Conservation (phyloP, 2,797 vertebrate genomes). For the Sorex maritimensis region DNA sequence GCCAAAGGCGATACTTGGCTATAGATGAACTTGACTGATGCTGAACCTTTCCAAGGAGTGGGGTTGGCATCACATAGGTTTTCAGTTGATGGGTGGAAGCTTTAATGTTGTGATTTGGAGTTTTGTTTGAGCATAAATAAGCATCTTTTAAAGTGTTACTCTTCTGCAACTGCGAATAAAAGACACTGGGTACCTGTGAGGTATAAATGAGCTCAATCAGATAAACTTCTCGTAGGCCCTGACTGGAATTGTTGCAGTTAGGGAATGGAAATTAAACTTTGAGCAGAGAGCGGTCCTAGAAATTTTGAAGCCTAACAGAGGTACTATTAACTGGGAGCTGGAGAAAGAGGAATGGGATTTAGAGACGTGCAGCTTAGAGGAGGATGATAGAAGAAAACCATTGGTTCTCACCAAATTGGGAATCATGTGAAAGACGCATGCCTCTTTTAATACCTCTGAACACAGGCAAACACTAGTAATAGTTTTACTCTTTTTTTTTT, state of each 20-base stretch:
- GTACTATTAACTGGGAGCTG: neutral
- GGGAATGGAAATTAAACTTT: conserved; percentile 1
- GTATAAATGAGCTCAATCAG: neutral
- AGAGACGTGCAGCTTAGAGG: neutral
- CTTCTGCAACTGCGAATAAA: neutral
- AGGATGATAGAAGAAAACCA: neutral
- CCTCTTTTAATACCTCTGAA: neutral
- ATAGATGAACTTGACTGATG: neutral
- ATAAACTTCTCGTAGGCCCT: neutral
- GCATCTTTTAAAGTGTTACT: neutral
- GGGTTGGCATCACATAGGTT: neutral
- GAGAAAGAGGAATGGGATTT: neutral
- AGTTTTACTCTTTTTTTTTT: no score
- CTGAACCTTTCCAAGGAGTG: neutral
- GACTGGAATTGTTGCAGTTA: neutral
- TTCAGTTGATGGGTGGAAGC: neutral
- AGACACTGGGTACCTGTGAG: neutral
- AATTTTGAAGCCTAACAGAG: conserved; percentile 4
- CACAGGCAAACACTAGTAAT: neutral
- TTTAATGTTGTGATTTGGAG: neutral
- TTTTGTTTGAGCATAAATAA: conserved; percentile 5
- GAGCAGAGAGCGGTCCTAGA: neutral
- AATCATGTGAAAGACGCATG: neutral
- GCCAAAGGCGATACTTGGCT: neutral
- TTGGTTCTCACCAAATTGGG: neutral